Evolutionary conservation across 2,113 vertebrate species (phyloP), one percentile per base, ranked within the genome.

Genomic region (Sterrhoptilus dennistouni): DNA sequence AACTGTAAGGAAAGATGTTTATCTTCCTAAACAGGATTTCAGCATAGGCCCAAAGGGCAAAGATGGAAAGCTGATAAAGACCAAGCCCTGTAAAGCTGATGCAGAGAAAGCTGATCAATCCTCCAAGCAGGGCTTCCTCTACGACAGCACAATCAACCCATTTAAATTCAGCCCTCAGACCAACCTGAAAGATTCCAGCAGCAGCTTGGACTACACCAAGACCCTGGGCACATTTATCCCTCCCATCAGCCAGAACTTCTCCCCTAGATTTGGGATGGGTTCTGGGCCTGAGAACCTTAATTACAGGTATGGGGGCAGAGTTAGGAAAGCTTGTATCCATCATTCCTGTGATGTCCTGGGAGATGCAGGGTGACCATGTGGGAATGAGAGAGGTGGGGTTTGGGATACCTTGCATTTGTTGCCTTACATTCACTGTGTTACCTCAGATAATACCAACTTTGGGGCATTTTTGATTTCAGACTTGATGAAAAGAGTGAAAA

Each of bases 401-500:
- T 56, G 76, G 83, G 52, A 61, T 38, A 33, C 78, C 49, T 81
- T 38, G 38, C 11, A 8, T 91, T 53, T 36, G 40, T 52, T 47
- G 20, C 5, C 80, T 53, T 68, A 22, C 18, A 23, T 49, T 79
- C 0, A 0, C 29, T 0, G 0, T 14, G 3, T 87, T 52, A 79
- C 8, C 42, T 42, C 29, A 23, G 38, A 29, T 76, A 29, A 59
- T 38, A 31, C 14, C 12, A 74, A 6, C 7, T 66, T 70, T n/a
- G 68, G 63, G 59, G 33, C 7, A 1, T 59, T 95, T 91, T 74
- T 94, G n/a, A 14, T 97, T 97, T 27, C 96, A 99, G 99, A 93
- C 89, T 89, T 92, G 96, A 98, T 56, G 97, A 98, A 38, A 98
- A 98, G 93, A 89, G 82, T 52, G 98, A 98, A 93, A 98, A 97